Conservation (phyloP, 2,797 vertebrate species). For the Enteromius anoplus region DNA sequence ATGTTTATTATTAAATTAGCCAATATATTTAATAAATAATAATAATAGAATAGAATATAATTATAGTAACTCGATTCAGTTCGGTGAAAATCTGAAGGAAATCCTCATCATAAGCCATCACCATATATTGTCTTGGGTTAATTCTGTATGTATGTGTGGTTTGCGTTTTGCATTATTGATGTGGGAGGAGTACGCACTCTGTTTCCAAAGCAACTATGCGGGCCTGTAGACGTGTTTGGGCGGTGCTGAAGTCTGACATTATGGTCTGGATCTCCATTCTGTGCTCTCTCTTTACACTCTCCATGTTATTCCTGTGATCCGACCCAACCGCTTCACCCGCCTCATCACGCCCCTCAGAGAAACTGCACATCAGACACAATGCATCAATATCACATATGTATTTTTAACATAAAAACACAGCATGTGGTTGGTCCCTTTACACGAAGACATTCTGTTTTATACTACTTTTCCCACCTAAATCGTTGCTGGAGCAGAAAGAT, state of each 20-base stretch:
- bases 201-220: conserved; percentile 88
- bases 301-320: conserved; percentile 71
- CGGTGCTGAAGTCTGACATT: conserved; percentile 85
- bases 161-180: conserved; percentile 62
- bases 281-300: conserved; percentile 81
- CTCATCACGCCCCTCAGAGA: conserved; percentile 56
- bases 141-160: conserved; percentile 14
- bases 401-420: not conserved
- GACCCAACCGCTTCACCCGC: conserved; percentile 58
- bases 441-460: not conserved
- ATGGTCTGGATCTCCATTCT: conserved; percentile 82
- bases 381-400: not conserved
- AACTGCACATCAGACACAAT: conserved; percentile 43
- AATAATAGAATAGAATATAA: no score
- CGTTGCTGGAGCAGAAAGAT: not conserved
- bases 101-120: not conserved
- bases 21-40: not conserved
- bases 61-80: not conserved
- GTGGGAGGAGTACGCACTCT: conserved; percentile 69
- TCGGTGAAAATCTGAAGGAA: not conserved
- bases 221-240: conserved; percentile 84
- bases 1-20: not conserved
- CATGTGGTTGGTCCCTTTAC: not conserved
- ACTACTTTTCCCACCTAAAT: not conserved
- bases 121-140: conserved; percentile 1